Base-by-base conservation (phyloP, 92 coral and sea anemone species). In the Diadumene lineata region DNA sequence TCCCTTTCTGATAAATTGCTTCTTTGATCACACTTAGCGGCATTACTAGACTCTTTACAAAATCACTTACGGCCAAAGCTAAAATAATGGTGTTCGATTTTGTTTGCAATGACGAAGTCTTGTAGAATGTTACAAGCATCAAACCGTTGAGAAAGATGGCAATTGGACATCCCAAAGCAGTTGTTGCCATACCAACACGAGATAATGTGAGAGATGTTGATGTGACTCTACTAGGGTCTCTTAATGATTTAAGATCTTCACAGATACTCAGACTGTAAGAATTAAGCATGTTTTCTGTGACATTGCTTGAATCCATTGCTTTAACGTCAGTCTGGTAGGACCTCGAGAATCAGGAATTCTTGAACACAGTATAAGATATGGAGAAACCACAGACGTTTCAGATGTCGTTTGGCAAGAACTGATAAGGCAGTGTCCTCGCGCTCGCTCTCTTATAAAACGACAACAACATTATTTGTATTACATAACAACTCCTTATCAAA, bases 151-250 rank as follows among this genome's bases (percentile, higher is more conserved):
- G 0, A 63, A 63, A 63, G 33, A 28, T 28, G 4, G 43, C 34
- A 31, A 63, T 19, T 7, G 68, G 68, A 28, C 68, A 63, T 24
- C 31, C 18, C 38, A 63, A 63, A 8, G 17, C 21, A 43, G 7
- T 65, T 65, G 50, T 43, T 18, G n/a, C 8, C 34, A 31, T 7
- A 65, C 9, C 70, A 65, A 24, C 15, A 7, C 32, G 43, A 9
- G 70, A 65, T 1, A 26, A 21, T 65, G 70, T 43, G 13, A 65
- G 44, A 19, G 72, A 67, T 0, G 56, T 31, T 17, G 28, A 9
- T 1, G 56, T 67, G 33, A 55, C 56, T 29, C 43, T 67, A 31
- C 11, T 43, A 55, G 72, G 72, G 43, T 67, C 72, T 18, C 43
- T 67, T 43, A 31, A 18, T 21, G 16, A 21, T 30, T 10, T 48